Percentiles rank a stretch among this genome's conserved stretches.
phyloP scores from a whole-genome alignment of 2,797 vertebrate genomes.

The Falco novaeseelandiae region DNA sequence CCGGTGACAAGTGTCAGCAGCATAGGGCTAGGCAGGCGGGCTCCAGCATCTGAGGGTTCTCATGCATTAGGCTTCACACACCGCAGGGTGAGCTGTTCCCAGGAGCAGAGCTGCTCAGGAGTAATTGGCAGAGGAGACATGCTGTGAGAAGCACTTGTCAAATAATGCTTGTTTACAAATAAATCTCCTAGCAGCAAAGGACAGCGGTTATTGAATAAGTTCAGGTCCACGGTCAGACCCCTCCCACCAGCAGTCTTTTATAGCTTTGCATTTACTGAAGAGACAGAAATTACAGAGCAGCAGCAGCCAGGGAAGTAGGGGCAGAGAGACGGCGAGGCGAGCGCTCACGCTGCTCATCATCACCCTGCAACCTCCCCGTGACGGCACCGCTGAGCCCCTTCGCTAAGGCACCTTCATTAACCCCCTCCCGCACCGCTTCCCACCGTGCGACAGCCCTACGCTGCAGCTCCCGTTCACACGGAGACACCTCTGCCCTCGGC shows the following conservation, averaged over 20 bases:
- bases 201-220: slow-evolving; percentile 45
- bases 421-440: neutral
- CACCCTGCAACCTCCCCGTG: neutral
- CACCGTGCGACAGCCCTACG: neutral
- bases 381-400: neutral
- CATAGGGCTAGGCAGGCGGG: neutral
- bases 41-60: neutral
- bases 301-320: neutral
- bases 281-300: neutral
- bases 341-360: neutral
- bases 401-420: neutral
- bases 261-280: neutral
- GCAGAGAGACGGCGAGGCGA: neutral
- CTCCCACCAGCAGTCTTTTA: neutral
- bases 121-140: slow-evolving; percentile 63
- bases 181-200: slow-evolving; percentile 62
- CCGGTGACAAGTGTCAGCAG: neutral
- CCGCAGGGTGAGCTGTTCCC: slow-evolving; percentile 62
- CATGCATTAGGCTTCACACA: slow-evolving; percentile 33
- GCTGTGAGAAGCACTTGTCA: slow-evolving; percentile 73
- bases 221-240: slow-evolving; percentile 38
- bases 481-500: neutral
- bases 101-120: slow-evolving; percentile 41
- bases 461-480: neutral
- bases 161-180: slow-evolving; percentile 78